phyloP scores from a whole-genome alignment of 2,797 vertebrate genomes.

The Sorex maritimensis region DNA sequence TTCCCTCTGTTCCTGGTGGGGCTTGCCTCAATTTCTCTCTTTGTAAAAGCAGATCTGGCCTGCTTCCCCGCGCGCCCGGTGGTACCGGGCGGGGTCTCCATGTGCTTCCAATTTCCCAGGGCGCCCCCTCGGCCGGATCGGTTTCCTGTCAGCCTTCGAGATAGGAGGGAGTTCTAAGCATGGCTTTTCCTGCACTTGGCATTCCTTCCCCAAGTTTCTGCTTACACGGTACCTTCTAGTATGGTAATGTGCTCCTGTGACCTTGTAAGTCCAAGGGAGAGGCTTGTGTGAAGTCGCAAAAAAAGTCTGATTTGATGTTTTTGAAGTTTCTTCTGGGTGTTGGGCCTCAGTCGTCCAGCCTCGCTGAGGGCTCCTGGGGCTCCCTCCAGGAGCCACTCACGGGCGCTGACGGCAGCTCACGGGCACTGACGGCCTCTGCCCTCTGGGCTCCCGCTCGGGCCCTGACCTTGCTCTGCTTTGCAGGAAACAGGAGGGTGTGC shows the following conservation, averaged over 20 bases:
- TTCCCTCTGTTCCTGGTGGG: background rate
- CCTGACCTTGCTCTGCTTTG: slow-evolving; percentile 49
- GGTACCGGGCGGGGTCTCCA: background rate
- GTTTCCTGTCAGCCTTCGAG: slow-evolving; percentile 67
- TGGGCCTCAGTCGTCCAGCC: no score
- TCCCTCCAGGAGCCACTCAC: no score
- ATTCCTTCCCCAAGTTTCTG: slow-evolving; percentile 65
- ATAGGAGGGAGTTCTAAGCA: slow-evolving; percentile 61
- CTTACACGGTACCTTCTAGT: slow-evolving; percentile 64
- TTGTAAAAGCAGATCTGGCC: slow-evolving; percentile 54
- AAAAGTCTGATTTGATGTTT: background rate
- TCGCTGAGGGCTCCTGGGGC: no score
- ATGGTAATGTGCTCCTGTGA: slow-evolving; percentile 73
- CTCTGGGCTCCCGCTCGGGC: no score
- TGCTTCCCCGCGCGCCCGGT: background rate
- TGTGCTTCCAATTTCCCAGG: slow-evolving; percentile 71
- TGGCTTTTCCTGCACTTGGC: slow-evolving; percentile 43
- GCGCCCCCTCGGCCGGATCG: background rate
- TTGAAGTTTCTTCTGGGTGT: background rate
- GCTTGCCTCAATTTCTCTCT: slow-evolving; percentile 72
- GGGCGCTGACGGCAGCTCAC: no score
- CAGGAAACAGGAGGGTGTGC: background rate
- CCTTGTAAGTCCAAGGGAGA: slow-evolving; percentile 70
- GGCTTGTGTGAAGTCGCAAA: background rate
- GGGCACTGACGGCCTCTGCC: no score